Evolutionary conservation across 35 echinoderm and acorn worm species (phyloP), one percentile per base, ranked within the genome.

Genomic region (Heliocidaris erythrogramma): DNA sequence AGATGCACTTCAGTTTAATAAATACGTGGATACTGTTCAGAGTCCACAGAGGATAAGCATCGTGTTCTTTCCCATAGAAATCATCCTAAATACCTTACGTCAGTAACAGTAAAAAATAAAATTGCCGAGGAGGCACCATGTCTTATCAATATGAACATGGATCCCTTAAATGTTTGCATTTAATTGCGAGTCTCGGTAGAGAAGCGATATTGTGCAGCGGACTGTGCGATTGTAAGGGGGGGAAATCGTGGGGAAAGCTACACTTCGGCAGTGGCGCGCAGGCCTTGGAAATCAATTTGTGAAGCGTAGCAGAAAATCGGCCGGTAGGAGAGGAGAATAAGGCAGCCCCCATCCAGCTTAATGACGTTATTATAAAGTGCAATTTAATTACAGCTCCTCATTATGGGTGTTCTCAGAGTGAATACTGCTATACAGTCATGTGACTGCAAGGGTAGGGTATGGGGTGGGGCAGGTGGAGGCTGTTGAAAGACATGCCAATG

Each of bases 281-380:
- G 65, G 65, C 65, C 65, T 78, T 78, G 65, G 47, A 32, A 89
- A 89, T 89, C 87, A 89, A 89, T 89, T 89, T 89, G 87, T 32
- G 87, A 89, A 89, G 87, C 87, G 30, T 32, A 35, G 87, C 87
- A 42, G 87, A 89, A 47, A 48, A 89, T 89, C 31, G 87, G 87
- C 47, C 31, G 10, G 87, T 32, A 47, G 87, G 4, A 18, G 47
- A 42, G 87, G 31, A 89, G 87, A 89, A 89, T 89, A 14, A 89
- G 31, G 87, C 87, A 48, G 87, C 24, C 87, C 47, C 31, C 21
- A n/a, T 13, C 85, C 87, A 21, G 47, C 16, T 48, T 89, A 89
- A 89, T 89, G 87, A 89, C 87, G 14, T 89, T 89, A 89, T 89
- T 89, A 89, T 89, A 47, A 32, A 89, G 87, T 89, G 87, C 87